phyloP scores from a whole-genome alignment of 2,888 invertebrate genomes.

The Tinea pellionella region DNA sequence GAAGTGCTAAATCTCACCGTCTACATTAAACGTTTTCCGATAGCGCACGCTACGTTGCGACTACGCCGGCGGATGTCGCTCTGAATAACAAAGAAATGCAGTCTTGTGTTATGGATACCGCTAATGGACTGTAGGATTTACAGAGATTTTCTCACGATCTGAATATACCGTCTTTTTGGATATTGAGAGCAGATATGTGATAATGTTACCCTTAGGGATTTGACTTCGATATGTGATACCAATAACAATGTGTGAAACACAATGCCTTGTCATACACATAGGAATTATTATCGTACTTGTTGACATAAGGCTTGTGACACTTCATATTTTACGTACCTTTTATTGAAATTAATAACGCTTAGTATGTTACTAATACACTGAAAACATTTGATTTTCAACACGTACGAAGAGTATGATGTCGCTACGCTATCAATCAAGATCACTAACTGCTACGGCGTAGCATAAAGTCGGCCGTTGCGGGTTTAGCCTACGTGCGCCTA shows the following conservation, averaged over 20 bases:
- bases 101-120: constrained; percentile 51
- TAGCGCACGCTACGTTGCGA: constrained; percentile 39
- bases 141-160: constrained; percentile 34
- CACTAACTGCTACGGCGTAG: constrained; percentile 6
- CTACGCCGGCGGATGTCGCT: constrained; percentile 39
- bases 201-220: not conserved
- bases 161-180: not conserved
- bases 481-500: constrained; percentile 20
- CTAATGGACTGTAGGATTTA: constrained; percentile 57
- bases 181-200: not conserved
- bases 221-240: not conserved
- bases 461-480: not conserved
- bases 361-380: not conserved
- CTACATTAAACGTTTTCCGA: constrained; percentile 63
- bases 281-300: not conserved
- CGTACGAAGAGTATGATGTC: not conserved
- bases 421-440: not conserved
- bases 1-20: constrained; percentile 47
- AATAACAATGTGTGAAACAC: not conserved
- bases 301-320: not conserved
- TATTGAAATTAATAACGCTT: not conserved
- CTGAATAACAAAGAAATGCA: constrained; percentile 63
- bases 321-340: not conserved
- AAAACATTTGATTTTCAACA: no score
- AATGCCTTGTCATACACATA: not conserved